Evolutionary conservation across 1,140 invertebrate genomes (phyloP).

Genomic region (Rhagoletis pomonella): DNA sequence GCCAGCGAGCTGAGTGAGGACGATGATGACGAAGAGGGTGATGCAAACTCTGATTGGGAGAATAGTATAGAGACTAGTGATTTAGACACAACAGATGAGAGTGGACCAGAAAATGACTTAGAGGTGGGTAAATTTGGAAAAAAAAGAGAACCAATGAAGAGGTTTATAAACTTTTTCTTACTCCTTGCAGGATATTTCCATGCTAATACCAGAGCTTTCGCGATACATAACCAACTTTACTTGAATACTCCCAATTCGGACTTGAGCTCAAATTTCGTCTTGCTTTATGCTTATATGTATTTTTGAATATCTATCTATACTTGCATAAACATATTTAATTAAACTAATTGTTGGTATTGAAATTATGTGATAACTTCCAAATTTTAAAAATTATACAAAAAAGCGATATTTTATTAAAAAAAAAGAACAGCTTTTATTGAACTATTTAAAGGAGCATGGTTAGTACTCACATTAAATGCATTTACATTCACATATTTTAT

Average conservation of each 20-base stretch:
- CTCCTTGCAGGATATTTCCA: constrained; percentile 75
- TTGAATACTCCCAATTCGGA: background rate
- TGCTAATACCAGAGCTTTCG: constrained; percentile 76
- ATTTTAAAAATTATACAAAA: constrained; percentile 8
- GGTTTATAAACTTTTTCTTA: background rate
- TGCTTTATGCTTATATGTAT: background rate
- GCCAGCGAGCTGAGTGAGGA: background rate
- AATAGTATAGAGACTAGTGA: constrained; percentile 78
- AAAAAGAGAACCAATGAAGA: background rate
- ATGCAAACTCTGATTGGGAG: constrained; percentile 75
- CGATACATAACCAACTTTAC: constrained; percentile 72
- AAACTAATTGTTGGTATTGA: constrained; percentile 36
- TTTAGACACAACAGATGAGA: constrained; percentile 77
- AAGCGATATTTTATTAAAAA: constrained; percentile 28
- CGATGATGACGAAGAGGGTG: constrained; percentile 52
- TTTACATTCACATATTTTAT: background rate
- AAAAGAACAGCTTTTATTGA: constrained; percentile 23
- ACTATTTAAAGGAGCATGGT: background rate
- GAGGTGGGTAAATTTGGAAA: constrained; percentile 73
- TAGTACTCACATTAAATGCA: constrained; percentile 17
- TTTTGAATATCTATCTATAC: background rate
- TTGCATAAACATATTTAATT: constrained; percentile 31
- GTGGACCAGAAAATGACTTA: constrained; percentile 75
- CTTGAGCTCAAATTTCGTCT: background rate
- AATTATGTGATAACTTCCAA: constrained; percentile 41